Conservation (phyloP, 2,797 vertebrate genomes). For the Labroides dimidiatus region DNA sequence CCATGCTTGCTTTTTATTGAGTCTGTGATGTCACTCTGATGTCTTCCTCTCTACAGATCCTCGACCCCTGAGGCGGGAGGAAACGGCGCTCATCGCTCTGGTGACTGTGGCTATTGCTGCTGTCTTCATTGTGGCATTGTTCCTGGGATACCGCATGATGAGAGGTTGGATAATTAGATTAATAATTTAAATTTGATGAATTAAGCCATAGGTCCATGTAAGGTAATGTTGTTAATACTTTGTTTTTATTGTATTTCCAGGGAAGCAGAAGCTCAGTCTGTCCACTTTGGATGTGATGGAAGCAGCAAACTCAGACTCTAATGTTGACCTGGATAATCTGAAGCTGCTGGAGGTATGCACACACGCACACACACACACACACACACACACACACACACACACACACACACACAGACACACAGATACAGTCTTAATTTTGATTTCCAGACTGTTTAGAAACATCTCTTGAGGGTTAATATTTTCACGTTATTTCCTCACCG, state of each 20-base stretch:
- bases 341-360: constrained; percentile 76
- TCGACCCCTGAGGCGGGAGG: constrained; percentile 85
- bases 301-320: constrained; percentile 87
- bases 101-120: constrained; percentile 90
- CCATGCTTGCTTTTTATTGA: background rate
- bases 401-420: constrained; percentile 9
- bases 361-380: constrained; percentile 14
- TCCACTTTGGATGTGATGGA: constrained; percentile 92
- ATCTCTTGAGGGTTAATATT: too few relatives aligned
- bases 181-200: too few relatives aligned
- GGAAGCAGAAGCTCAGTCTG: constrained; percentile 53
- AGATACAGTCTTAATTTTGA: background rate
- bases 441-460: too few relatives aligned
- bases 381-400: constrained; percentile 14
- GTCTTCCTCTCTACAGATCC: constrained; percentile 78
- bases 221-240: too few relatives aligned
- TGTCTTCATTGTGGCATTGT: constrained; percentile 88
- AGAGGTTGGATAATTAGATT: constrained; percentile 80
- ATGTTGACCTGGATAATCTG: constrained; percentile 90
- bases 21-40: constrained; percentile 8
- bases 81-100: constrained; percentile 89
- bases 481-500: too few relatives aligned
- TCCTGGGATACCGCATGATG: constrained; percentile 93
- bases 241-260: constrained; percentile 40
- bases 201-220: too few relatives aligned